phyloP scores from a whole-genome alignment of 2,797 vertebrate genomes.

The Anguilla obscura region DNA sequence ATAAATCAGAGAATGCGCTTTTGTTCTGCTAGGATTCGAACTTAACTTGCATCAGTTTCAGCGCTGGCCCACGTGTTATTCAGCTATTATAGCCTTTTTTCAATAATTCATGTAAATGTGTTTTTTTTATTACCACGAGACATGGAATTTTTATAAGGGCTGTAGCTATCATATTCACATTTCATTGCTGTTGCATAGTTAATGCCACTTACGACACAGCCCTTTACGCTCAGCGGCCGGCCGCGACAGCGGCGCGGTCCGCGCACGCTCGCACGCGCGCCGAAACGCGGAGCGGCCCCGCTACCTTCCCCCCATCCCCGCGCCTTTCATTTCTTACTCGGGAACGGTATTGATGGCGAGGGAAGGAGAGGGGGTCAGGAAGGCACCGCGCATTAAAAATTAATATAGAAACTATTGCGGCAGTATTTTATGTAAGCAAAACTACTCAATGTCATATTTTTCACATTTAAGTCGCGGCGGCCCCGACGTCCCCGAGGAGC shows the following conservation, averaged over 20 bases:
- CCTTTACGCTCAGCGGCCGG: not conserved
- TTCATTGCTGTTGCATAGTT: constrained; percentile 63
- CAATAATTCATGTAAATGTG: constrained; percentile 52
- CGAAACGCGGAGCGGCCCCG: not conserved
- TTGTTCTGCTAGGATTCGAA: not conserved
- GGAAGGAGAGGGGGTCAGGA: constrained; percentile 71
- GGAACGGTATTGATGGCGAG: constrained; percentile 66
- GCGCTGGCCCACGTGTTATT: not conserved
- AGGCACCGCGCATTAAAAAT: constrained; percentile 80
- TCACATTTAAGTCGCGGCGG: constrained; percentile 46
- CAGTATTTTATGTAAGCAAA: constrained; percentile 71
- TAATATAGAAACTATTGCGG: constrained; percentile 77
- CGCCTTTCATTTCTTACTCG: constrained; percentile 66
- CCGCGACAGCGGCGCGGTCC: not conserved
- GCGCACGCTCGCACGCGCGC: not conserved
- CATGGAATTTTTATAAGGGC: constrained; percentile 22
- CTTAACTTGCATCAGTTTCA: not conserved
- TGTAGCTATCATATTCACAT: constrained; percentile 14
- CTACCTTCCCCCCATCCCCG: constrained; percentile 45
- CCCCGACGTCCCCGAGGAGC: constrained; percentile 48
- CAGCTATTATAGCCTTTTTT: constrained; percentile 31
- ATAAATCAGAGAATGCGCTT: not conserved
- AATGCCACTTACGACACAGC: constrained; percentile 63
- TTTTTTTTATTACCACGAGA: constrained; percentile 37
- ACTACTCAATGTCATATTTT: constrained; percentile 57